These are phyloP conservation scores for Diloba caeruleocephala DNA, from an alignment of 2,888 invertebrate genomes.

Conservation along the genomic window DNA sequence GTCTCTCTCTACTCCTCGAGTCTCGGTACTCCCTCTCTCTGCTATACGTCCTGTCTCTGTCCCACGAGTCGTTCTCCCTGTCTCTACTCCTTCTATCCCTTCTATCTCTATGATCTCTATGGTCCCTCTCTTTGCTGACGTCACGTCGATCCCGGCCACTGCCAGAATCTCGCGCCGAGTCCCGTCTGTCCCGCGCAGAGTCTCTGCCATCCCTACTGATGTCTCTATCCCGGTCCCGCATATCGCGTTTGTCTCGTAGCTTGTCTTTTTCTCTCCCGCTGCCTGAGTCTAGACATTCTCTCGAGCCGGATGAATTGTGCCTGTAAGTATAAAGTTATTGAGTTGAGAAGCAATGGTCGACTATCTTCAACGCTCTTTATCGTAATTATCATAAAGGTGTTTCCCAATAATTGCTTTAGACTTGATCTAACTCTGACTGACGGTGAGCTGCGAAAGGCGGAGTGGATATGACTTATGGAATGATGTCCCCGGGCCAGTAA, in stretches of 20 bases:
- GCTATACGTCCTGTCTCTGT: constrained; percentile 83
- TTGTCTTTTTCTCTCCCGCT: constrained; percentile 86
- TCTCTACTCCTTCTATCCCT: constrained; percentile 76
- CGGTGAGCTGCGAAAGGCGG: no score
- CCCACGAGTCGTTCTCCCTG: constrained; percentile 79
- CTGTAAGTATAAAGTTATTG: constrained; percentile 59
- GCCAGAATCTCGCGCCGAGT: constrained; percentile 82
- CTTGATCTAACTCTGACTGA: no score
- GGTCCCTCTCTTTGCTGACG: constrained; percentile 76
- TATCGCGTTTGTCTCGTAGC: constrained; percentile 78
- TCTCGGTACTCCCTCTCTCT: constrained; percentile 80
- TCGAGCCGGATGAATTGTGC: constrained; percentile 84
- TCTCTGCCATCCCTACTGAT: constrained; percentile 82
- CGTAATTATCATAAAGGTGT: no score
- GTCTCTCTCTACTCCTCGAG: constrained; percentile 82
- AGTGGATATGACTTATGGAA: no score
- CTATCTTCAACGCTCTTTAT: no score
- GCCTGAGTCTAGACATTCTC: constrained; percentile 85
- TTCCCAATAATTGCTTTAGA: no score
- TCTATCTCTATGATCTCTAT: constrained; percentile 71
- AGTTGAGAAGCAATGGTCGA: no score
- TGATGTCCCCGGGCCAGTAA: no score
- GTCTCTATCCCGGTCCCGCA: constrained; percentile 77
- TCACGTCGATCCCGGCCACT: constrained; percentile 82
- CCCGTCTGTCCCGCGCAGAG: constrained; percentile 69